These are phyloP conservation scores for Anticlea derivata DNA, from an alignment of 2,888 invertebrate genomes.

Conservation along the genomic window DNA sequence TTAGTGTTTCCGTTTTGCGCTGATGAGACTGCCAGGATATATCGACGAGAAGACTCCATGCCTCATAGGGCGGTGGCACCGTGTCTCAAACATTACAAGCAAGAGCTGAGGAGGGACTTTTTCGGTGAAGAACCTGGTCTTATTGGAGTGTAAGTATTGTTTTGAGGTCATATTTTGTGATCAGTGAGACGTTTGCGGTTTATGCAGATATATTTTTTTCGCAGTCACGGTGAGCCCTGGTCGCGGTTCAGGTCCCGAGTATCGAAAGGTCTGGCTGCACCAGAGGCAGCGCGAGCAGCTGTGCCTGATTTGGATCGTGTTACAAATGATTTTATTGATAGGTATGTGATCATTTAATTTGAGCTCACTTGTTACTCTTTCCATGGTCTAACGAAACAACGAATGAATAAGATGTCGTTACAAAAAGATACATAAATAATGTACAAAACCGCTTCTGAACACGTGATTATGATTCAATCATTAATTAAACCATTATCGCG, in stretches of 20 bases:
- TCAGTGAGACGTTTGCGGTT: not conserved
- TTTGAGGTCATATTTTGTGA: not conserved
- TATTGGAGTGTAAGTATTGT: constrained; percentile 88
- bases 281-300: constrained; percentile 90
- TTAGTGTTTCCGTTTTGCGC: constrained; percentile 89
- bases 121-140: constrained; percentile 89
- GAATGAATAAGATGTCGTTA: constrained; percentile 1
- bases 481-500: constrained; percentile 20
- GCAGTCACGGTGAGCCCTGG: constrained; percentile 94
- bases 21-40: constrained; percentile 88
- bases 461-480: constrained; percentile 9
- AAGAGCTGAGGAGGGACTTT: constrained; percentile 86
- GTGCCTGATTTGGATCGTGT: constrained; percentile 89
- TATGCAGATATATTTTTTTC: constrained; percentile 31
- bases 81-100: constrained; percentile 88
- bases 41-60: constrained; percentile 87
- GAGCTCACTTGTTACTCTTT: not conserved
- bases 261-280: constrained; percentile 92
- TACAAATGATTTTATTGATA: constrained; percentile 88
- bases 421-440: constrained; percentile 16
- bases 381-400: not conserved
- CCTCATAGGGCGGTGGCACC: constrained; percentile 90
- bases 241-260: constrained; percentile 92
- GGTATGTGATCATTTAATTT: constrained; percentile 65
- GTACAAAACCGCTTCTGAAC: constrained; percentile 8